Conservation (phyloP, 1,140 invertebrate genomes). For the Rhagoletis zephyria region DNA sequence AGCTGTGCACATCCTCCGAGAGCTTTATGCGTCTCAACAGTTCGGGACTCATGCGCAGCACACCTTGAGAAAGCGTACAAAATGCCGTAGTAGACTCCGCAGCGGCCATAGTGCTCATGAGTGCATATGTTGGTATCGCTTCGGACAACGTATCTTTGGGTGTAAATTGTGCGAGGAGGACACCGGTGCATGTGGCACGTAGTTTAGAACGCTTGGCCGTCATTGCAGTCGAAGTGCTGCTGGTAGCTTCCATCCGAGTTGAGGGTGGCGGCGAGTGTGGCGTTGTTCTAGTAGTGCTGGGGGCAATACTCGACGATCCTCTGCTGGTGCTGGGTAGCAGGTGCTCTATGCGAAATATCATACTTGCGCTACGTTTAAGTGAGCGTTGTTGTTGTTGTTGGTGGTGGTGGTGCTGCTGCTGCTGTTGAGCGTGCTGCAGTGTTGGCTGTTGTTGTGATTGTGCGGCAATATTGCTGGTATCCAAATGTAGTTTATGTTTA, state of each 20-base stretch:
- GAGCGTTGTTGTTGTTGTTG: slow-evolving; percentile 3
- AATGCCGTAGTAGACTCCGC: slow-evolving; percentile 55
- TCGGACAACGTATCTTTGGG: slow-evolving; percentile 67
- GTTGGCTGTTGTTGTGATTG: not conserved
- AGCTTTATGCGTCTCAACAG: slow-evolving; percentile 73
- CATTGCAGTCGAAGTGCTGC: not conserved
- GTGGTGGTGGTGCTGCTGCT: not conserved
- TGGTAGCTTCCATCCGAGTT: slow-evolving; percentile 32
- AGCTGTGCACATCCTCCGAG: slow-evolving; percentile 79
- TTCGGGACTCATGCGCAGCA: slow-evolving; percentile 60
- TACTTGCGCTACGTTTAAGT: slow-evolving; percentile 63
- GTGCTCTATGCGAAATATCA: slow-evolving; percentile 71
- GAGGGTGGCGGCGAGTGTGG: slow-evolving; percentile 39
- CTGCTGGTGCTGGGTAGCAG: slow-evolving; percentile 62
- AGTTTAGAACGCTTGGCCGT: slow-evolving; percentile 64
- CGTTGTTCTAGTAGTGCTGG: not conserved
- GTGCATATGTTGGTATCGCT: slow-evolving; percentile 59
- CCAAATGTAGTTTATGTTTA: slow-evolving; percentile 60
- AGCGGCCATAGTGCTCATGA: slow-evolving; percentile 59
- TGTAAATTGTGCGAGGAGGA: slow-evolving; percentile 64
- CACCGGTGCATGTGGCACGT: slow-evolving; percentile 56
- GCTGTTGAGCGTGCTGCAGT: not conserved
- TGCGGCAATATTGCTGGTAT: slow-evolving; percentile 56
- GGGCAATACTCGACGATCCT: not conserved
- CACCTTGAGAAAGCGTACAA: slow-evolving; percentile 60